Conservation (phyloP, 2,888 invertebrate genomes). For the Leptura quadrifasciata region DNA sequence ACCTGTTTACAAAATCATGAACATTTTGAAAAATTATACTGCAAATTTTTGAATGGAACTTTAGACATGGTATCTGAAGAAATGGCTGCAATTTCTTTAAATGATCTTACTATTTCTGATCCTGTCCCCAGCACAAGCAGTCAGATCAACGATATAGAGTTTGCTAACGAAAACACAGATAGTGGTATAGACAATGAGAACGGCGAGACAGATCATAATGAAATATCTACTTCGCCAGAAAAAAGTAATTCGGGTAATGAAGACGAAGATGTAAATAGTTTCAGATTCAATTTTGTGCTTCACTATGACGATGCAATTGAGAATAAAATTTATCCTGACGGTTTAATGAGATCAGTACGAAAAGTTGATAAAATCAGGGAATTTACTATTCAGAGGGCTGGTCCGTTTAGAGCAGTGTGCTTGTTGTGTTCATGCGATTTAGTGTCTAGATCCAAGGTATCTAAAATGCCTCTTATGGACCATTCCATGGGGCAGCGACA, state of each 20-base stretch:
- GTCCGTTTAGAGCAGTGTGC: constrained; percentile 58
- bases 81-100: neutral
- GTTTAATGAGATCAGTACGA: constrained; percentile 53
- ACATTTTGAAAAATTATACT: constrained; percentile 60
- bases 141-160: constrained; percentile 4
- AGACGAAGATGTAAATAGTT: constrained; percentile 56
- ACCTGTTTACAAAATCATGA: constrained; percentile 58
- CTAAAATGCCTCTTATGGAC: constrained; percentile 54
- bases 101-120: constrained; percentile 2
- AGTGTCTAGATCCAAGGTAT: constrained; percentile 48
- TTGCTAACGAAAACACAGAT: constrained; percentile 46
- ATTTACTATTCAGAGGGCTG: constrained; percentile 58
- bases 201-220: constrained; percentile 21
- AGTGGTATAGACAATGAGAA: constrained; percentile 47
- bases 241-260: constrained; percentile 14
- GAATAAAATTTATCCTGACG: constrained; percentile 59
- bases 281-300: constrained; percentile 59
- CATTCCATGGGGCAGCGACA: constrained; percentile 64
- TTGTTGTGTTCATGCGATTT: constrained; percentile 63
- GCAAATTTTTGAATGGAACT: constrained; percentile 47
- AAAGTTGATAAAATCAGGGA: constrained; percentile 58
- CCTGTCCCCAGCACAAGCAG: neutral
- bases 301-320: constrained; percentile 57
- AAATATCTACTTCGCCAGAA: neutral
- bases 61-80: constrained; percentile 28